Percentiles rank a stretch among this genome's conserved stretches.
Evolutionary conservation across 2,797 vertebrate species (phyloP).

Genomic region (Phoebastria nigripes): DNA sequence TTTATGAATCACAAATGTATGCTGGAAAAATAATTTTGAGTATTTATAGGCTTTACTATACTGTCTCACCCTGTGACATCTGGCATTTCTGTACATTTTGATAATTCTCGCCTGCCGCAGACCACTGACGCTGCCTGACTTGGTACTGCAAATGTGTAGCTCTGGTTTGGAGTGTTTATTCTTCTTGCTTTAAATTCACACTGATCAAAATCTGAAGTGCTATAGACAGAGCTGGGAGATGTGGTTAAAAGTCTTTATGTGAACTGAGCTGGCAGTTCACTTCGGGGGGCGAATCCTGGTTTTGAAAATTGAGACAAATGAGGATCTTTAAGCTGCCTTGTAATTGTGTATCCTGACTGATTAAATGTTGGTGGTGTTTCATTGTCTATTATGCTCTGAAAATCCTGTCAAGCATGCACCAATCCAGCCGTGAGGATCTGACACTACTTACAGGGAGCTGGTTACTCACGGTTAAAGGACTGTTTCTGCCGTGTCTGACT

Average conservation of each 20-base stretch:
- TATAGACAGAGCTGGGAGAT: background rate
- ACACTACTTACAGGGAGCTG: background rate
- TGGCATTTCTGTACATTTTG: background rate
- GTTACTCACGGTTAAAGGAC: background rate
- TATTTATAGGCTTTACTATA: background rate
- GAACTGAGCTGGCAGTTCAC: background rate
- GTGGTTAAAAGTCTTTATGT: background rate
- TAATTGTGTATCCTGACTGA: background rate
- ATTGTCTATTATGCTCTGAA: background rate
- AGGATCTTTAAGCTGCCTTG: background rate
- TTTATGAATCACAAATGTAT: background rate
- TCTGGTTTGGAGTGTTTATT: background rate
- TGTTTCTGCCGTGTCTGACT: background rate
- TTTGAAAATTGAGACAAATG: background rate
- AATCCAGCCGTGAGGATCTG: background rate
- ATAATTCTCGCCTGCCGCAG: background rate
- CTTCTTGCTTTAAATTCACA: background rate
- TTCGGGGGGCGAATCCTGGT: background rate
- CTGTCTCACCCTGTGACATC: background rate
- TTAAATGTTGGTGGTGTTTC: background rate
- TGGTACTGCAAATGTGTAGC: accelerated
- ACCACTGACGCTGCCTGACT: accelerated
- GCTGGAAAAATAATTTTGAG: background rate
- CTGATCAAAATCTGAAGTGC: background rate
- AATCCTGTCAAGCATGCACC: background rate